These are phyloP conservation scores for Agapornis canus DNA, from an alignment of 2,797 vertebrate genomes.

Conservation along the genomic window DNA sequence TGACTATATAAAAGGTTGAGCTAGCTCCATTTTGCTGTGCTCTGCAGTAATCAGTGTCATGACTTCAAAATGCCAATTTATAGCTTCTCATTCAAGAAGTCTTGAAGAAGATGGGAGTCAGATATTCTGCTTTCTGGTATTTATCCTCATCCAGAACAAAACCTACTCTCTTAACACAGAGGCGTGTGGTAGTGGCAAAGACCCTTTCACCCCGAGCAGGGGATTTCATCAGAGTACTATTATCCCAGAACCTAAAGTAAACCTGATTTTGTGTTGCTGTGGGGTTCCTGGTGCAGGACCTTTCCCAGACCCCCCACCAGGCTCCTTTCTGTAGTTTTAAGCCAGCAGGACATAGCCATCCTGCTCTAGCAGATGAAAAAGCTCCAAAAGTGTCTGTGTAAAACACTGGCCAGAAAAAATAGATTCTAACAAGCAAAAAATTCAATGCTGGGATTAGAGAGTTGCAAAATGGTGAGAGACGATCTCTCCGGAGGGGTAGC, in stretches of 20 bases:
- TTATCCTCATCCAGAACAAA: background rate
- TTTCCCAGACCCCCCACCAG: background rate
- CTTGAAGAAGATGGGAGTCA: background rate
- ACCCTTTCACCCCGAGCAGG: background rate
- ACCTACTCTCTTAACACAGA: constrained; percentile 13
- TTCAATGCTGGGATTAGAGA: constrained; percentile 24
- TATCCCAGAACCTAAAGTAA: background rate
- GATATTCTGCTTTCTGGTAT: background rate
- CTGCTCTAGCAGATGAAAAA: background rate
- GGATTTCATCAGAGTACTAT: background rate
- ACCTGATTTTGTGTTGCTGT: background rate
- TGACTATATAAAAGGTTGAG: background rate
- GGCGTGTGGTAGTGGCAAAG: background rate
- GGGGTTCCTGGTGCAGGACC: background rate
- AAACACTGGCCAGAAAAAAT: constrained; percentile 43
- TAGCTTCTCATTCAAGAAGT: background rate
- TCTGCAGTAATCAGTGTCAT: background rate
- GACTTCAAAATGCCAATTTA: background rate
- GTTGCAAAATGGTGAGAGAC: constrained; percentile 44
- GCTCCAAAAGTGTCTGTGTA: background rate
- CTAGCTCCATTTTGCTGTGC: background rate
- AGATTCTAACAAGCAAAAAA: constrained; percentile 17
- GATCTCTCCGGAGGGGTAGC: constrained; percentile 37
- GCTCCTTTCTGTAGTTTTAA: background rate
- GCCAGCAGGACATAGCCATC: background rate